These are phyloP conservation scores for Heliconius melpomene DNA, from an alignment of 1,140 invertebrate species.

Conservation along the genomic window DNA sequence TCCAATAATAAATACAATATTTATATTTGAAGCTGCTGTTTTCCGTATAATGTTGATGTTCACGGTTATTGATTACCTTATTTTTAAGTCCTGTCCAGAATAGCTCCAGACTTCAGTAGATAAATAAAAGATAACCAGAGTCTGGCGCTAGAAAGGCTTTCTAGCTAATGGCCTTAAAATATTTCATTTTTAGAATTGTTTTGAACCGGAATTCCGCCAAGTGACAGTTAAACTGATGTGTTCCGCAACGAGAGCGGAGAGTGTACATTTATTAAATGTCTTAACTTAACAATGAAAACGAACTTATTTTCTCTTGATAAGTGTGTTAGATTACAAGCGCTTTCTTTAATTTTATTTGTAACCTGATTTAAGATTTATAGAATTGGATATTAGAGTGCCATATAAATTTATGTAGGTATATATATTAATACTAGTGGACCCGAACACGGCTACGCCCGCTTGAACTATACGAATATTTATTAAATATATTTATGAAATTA, in stretches of 20 bases:
- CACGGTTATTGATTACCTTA: constrained; percentile 40
- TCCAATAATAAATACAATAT: neutral
- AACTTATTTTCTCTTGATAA: constrained; percentile 30
- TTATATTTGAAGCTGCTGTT: neutral
- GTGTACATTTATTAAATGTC: constrained; percentile 40
- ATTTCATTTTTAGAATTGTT: constrained; percentile 75
- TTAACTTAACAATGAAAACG: constrained; percentile 34
- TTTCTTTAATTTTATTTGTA: constrained; percentile 1
- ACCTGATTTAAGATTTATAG: neutral
- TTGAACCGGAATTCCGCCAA: constrained; percentile 67
- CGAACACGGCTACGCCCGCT: too few relatives aligned
- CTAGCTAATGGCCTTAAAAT: constrained; percentile 68
- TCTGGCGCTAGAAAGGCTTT: constrained; percentile 38
- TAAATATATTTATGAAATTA: too few relatives aligned
- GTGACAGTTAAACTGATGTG: constrained; percentile 59
- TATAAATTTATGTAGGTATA: neutral
- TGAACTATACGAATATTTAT: too few relatives aligned
- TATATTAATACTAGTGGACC: too few relatives aligned
- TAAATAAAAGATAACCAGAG: constrained; percentile 45
- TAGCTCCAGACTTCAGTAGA: constrained; percentile 27
- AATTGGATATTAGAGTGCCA: neutral
- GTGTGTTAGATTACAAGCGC: constrained; percentile 31
- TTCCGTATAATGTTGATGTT: neutral
- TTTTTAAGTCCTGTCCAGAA: constrained; percentile 41
- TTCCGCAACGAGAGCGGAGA: constrained; percentile 32